Evolutionary conservation across 2,113 vertebrate genomes (phyloP).

Genomic region (Mustela nigripes): DNA sequence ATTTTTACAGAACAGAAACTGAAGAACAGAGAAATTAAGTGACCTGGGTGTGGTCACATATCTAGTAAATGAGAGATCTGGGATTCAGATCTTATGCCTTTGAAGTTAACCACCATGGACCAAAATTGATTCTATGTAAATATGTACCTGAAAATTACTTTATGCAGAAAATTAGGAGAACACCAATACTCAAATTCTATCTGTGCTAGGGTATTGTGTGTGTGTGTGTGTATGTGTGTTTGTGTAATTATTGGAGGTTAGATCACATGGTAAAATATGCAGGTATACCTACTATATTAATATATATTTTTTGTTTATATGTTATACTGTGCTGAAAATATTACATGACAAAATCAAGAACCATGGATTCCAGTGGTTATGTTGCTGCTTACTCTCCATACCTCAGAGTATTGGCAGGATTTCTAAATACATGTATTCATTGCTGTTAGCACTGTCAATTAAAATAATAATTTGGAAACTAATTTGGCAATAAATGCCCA

Average conservation of each 20-base stretch:
- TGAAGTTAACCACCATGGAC: neutral
- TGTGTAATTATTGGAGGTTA: neutral
- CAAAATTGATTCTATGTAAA: neutral
- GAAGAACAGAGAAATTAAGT: neutral
- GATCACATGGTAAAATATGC: neutral
- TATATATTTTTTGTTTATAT: neutral
- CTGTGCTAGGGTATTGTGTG: neutral
- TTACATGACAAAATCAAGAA: neutral
- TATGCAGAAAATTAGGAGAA: neutral
- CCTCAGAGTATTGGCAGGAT: neutral
- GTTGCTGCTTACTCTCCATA: neutral
- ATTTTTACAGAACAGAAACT: neutral
- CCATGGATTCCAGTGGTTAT: neutral
- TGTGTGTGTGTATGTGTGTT: neutral
- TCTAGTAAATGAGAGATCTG: neutral
- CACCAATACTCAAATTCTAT: neutral
- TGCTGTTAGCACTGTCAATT: neutral
- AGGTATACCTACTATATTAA: neutral
- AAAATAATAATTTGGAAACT: constrained; percentile 26
- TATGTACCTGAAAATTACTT: neutral
- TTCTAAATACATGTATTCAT: neutral
- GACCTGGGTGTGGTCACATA: neutral
- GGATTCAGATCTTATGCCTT: neutral
- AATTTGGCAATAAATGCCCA: neutral
- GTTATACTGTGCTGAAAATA: neutral